These are phyloP conservation scores for Trichonephila clavata DNA, from an alignment of 1,140 invertebrate species.

Conservation along the genomic window DNA sequence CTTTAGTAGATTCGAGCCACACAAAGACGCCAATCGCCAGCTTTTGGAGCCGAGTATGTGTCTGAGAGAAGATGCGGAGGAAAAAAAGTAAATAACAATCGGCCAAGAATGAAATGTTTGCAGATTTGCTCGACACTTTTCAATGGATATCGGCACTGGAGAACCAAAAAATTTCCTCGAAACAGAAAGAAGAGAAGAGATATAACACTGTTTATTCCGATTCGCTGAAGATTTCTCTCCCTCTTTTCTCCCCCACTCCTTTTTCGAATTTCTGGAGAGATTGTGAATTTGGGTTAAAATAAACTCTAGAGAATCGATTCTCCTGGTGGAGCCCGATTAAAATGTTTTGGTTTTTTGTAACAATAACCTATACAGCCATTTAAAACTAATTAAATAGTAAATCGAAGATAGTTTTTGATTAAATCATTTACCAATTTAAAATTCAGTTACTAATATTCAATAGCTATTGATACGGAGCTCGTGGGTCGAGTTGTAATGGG, in stretches of 20 bases:
- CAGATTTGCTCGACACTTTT: constrained; percentile 24
- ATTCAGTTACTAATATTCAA: too few species aligned
- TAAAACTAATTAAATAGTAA: too few species aligned
- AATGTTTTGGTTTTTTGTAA: too few species aligned
- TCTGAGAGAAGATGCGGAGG: not conserved
- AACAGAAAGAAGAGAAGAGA: not conserved
- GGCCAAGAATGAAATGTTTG: constrained; percentile 22
- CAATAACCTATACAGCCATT: too few species aligned
- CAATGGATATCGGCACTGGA: not conserved
- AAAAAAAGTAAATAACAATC: not conserved
- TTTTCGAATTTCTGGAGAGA: not conserved
- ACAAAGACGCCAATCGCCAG: constrained; percentile 43
- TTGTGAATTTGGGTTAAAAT: not conserved
- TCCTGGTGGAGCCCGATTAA: too few species aligned
- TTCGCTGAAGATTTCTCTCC: not conserved
- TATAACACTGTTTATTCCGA: not conserved
- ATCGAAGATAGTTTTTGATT: too few species aligned
- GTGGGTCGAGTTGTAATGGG: too few species aligned
- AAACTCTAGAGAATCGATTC: not conserved
- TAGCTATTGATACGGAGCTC: too few species aligned
- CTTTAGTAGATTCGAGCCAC: constrained; percentile 48
- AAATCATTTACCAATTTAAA: too few species aligned
- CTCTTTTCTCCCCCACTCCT: not conserved
- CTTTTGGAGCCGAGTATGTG: not conserved
- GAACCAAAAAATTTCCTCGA: not conserved